Evolutionary conservation across 2,113 vertebrate species (phyloP), one percentile per base, ranked within the genome.

Genomic region (Tetrax tetrax): DNA sequence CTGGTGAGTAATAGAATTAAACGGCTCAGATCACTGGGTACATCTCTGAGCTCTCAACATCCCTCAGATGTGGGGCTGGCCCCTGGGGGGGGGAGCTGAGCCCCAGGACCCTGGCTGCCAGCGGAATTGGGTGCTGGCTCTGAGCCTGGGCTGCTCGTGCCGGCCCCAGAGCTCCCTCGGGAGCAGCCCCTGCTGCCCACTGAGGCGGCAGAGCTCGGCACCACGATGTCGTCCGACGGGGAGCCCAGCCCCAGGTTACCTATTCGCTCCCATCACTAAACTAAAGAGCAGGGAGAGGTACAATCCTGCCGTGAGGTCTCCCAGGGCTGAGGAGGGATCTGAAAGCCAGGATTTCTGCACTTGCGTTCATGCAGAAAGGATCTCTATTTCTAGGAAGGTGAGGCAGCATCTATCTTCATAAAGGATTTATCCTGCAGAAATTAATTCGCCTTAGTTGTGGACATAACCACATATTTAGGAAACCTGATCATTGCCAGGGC

Each of bases 31-130:
- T 92, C 63, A 7, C 53, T 82, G 14, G 6, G 31, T 60, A 16
- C 8, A 0, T 76, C 51, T 68, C 83, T 17, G 61, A 70, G 18
- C 35, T 69, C 74, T 90, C 84, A 38, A 60, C 41, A 63, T 47
- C 50, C 25, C 50, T 66, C 45, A 78, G 72, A 83, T 47, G 83
- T 64, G 71, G 64, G 88, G 59, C 66, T 4, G 6, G 3, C 18
- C 29, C 18, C 14, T 1, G 7, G 22, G 17, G 12, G 41, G 50
- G 35, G 22, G 41, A 68, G 20, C 18, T 1, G 6, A 84, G 50
- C 54, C 50, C 68, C 0, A 0, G 38, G 14, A 5, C 20, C 53
- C 6, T 0, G 0, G 15, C 6, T 84, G 69, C 50, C 43, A 77
- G 38, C 54, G 2, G 21, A 57, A 43, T 0, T 14, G 27, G 21